These are phyloP conservation scores for human (Homo sapiens) DNA, from an alignment of 2,113 vertebrate genomes.

Conservation along the genomic window DNA sequence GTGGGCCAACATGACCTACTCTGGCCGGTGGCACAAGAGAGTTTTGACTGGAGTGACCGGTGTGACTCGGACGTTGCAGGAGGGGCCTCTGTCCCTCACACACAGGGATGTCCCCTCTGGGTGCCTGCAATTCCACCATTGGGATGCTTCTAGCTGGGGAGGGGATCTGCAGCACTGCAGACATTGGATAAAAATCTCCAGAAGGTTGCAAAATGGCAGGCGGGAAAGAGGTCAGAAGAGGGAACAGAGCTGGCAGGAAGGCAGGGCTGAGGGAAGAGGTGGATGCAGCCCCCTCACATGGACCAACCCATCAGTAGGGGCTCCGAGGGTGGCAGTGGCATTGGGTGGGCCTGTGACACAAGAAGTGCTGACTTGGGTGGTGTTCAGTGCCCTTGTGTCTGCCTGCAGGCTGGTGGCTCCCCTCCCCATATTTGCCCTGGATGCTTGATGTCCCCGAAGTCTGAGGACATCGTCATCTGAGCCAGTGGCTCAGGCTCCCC, in stretches of 20 bases:
- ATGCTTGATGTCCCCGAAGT: rapidly evolving
- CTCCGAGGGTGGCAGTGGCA: neutral
- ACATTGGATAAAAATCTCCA: neutral
- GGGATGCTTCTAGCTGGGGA: neutral
- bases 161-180: rapidly evolving
- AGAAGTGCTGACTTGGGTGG: neutral
- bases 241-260: neutral
- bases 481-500: neutral
- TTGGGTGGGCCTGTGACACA: neutral
- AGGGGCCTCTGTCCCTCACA: neutral
- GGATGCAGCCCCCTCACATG: rapidly evolving
- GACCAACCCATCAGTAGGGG: rapidly evolving
- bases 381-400: neutral
- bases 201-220: no score
- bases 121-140: rapidly evolving
- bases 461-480: no score
- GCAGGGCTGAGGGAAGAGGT: neutral
- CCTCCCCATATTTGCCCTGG: rapidly evolving
- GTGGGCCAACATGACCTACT: rapidly evolving
- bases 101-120: rapidly evolving
- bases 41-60: rapidly evolving
- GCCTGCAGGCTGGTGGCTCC: no score
- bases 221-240: neutral
- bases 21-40: rapidly evolving
- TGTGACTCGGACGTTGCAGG: rapidly evolving